phyloP scores from a whole-genome alignment of 2,113 vertebrate species.

The Gopherus flavomarginatus region DNA sequence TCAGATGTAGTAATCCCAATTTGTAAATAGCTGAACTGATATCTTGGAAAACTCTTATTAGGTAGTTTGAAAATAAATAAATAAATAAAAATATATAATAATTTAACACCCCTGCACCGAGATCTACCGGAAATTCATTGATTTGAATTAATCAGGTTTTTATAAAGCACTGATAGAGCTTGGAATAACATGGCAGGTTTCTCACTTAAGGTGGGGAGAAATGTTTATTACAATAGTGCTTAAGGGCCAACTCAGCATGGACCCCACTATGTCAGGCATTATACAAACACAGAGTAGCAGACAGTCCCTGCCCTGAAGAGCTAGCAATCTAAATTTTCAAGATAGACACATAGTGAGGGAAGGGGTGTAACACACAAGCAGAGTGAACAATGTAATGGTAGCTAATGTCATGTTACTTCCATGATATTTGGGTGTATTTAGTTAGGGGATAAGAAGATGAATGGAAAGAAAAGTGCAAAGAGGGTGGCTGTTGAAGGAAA shows the following conservation, averaged over 20 bases:
- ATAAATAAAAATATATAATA: neutral
- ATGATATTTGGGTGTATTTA: neutral
- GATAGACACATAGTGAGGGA: neutral
- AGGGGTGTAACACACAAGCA: neutral
- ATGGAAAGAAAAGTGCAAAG: neutral
- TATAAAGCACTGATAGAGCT: neutral
- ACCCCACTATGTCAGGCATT: neutral
- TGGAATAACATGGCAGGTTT: neutral
- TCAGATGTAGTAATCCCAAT: neutral
- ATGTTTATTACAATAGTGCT: neutral
- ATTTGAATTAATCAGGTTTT: neutral
- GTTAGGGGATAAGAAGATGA: neutral
- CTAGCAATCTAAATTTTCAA: neutral
- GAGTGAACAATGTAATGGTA: neutral
- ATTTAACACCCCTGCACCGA: neutral
- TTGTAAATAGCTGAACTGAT: neutral
- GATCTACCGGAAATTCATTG: neutral
- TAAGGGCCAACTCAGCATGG: neutral
- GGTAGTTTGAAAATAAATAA: neutral
- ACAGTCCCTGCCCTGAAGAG: neutral
- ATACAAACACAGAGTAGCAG: neutral
- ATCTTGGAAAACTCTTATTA: neutral
- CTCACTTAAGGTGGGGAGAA: neutral
- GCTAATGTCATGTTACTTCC: neutral
- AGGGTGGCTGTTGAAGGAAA: neutral